Conservation (phyloP, 2,113 vertebrate species). For the Eurypyga helias region DNA sequence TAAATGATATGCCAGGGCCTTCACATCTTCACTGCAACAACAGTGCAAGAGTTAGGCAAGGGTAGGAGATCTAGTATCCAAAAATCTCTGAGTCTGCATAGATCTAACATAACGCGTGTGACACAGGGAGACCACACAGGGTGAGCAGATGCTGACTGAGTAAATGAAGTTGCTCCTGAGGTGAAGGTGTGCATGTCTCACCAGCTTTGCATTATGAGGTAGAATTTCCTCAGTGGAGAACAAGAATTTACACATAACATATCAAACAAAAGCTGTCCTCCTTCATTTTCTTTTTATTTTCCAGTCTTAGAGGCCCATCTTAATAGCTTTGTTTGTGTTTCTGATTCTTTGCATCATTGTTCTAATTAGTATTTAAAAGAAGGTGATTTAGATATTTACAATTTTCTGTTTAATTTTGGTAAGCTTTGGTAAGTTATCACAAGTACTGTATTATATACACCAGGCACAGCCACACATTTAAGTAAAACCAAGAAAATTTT, state of each 20-base stretch:
- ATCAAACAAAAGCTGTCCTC: background rate
- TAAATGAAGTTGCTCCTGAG: background rate
- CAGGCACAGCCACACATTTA: background rate
- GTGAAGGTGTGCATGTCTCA: background rate
- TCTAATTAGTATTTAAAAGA: background rate
- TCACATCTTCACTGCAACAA: background rate
- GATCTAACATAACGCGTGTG: background rate
- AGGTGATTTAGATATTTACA: background rate
- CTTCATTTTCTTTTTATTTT: background rate
- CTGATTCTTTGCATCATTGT: background rate
- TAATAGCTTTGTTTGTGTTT: background rate
- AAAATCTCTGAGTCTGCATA: background rate
- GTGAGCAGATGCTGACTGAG: background rate
- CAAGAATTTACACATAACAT: background rate
- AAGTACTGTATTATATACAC: background rate
- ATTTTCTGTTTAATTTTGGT: background rate
- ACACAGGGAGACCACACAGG: background rate
- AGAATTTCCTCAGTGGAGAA: background rate
- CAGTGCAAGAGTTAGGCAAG: background rate
- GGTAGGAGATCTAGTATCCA: background rate
- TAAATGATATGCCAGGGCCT: background rate
- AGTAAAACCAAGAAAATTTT: background rate
- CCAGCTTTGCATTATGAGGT: background rate
- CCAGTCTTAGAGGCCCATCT: background rate
- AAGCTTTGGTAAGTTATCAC: background rate